Evolutionary conservation across 2,113 vertebrate species (phyloP).

Genomic region (Campylomormyrus tamandua): DNA sequence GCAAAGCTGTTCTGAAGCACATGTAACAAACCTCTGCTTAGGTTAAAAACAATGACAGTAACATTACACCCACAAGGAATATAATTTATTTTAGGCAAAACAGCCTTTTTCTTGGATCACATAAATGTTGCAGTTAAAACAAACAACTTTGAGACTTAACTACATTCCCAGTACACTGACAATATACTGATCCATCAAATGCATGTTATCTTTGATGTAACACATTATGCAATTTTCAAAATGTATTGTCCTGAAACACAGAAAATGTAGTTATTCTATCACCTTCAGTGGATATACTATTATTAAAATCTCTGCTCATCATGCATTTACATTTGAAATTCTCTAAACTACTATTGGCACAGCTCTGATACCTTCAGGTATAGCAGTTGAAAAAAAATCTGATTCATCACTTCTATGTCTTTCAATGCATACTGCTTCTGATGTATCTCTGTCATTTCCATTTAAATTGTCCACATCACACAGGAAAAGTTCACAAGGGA

Average conservation of each 20-base stretch:
- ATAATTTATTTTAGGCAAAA: neutral
- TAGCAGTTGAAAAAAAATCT: neutral
- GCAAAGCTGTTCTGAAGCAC: neutral
- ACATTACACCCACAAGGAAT: neutral
- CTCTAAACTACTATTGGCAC: neutral
- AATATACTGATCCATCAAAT: neutral
- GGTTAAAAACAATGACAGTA: neutral
- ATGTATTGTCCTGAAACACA: neutral
- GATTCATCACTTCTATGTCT: neutral
- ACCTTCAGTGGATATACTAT: neutral
- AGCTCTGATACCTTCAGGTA: neutral
- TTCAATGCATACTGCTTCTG: neutral
- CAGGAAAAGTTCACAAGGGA: neutral
- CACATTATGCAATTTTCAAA: neutral
- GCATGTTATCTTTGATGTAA: neutral
- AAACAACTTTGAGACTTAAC: neutral
- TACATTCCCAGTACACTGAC: neutral
- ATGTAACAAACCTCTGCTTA: neutral
- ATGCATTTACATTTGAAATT: neutral
- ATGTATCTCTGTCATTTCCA: neutral
- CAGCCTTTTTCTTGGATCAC: neutral
- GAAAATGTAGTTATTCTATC: neutral
- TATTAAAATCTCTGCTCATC: neutral
- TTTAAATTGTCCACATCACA: neutral
- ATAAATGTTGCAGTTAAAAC: neutral